Base-by-base conservation (phyloP, 2,888 invertebrate species). In the Phortica okadai region DNA sequence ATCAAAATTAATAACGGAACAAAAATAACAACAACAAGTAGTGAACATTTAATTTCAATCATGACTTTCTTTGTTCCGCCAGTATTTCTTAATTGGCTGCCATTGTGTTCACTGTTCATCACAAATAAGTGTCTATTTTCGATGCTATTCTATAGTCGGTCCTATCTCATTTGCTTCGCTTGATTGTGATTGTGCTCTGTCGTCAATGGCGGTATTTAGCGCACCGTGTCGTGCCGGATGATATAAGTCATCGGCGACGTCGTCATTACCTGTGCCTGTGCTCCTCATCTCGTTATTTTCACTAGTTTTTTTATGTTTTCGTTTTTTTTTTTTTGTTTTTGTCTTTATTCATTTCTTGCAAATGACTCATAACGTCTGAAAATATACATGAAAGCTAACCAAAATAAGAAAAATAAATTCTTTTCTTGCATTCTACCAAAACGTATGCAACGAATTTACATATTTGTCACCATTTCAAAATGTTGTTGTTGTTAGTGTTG, bases 191-290 rank as follows among this genome's bases (percentile, higher is more conserved):
- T 66, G 41, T 33, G 41, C 33, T 6, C 41, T 66, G 70, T 21
- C 70, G 70, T 72, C 70, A 72, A 72, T 56, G 56, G 33, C 41
- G 70, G 54, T 25, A 70, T 54, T 54, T 54, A 70, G 54, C 54
- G 16, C 66, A 70, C 11, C 7, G 6, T 72, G 70, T n/a, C 54
- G 42, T 41, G 56, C 59, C 16, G 21, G 59, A 62, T 62, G 62
- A 62, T 16, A 59, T n/a, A 21, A 59, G 25, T 21, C 59, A 59
- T 59, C 45, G 16, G 42, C 16, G 45, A 6, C 16, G 21, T 50
- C 70, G 70, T 72, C 54, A 72, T 72, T 72, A 72, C 70, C 70
- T 72, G 70, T 54, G 67, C 64, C 50, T 50, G 10, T 50, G 50
- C 62, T 16, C 16, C 16, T 62, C 62, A 21, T 6, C 8, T 25